phyloP scores from a whole-genome alignment of 2,113 vertebrate species.

The Chaetorhynchus papuensis region DNA sequence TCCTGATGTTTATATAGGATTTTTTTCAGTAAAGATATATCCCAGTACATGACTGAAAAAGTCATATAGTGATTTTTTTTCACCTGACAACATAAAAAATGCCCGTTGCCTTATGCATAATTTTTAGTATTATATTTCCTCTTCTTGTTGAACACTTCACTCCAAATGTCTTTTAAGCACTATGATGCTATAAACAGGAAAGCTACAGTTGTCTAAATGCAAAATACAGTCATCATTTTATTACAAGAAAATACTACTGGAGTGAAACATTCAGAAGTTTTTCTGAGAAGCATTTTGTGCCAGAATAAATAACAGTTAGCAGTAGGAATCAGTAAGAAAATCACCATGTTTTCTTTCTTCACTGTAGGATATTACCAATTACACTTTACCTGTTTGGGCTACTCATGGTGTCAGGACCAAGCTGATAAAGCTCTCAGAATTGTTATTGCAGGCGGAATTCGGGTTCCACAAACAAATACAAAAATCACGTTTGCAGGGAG shows the following conservation, averaged over 20 bases:
- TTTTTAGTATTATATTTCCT: neutral
- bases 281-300: neutral
- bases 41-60: neutral
- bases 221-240: neutral
- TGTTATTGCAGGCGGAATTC: slow-evolving; percentile 71
- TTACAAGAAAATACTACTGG: neutral
- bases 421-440: slow-evolving; percentile 72
- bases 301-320: neutral
- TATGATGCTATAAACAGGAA: neutral
- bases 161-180: neutral
- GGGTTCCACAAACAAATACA: slow-evolving; percentile 73
- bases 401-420: slow-evolving; percentile 73
- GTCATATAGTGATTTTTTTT: neutral
- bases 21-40: neutral
- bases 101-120: neutral
- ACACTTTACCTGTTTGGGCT: slow-evolving; percentile 79
- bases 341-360: neutral
- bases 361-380: slow-evolving; percentile 75
- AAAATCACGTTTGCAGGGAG: slow-evolving; percentile 80
- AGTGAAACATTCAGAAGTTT: neutral
- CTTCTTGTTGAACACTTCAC: neutral
- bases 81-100: neutral
- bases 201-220: neutral
- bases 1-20: neutral
- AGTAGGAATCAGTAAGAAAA: neutral